phyloP scores from a whole-genome alignment of 2,113 vertebrate species.

The Percina caprodes region DNA sequence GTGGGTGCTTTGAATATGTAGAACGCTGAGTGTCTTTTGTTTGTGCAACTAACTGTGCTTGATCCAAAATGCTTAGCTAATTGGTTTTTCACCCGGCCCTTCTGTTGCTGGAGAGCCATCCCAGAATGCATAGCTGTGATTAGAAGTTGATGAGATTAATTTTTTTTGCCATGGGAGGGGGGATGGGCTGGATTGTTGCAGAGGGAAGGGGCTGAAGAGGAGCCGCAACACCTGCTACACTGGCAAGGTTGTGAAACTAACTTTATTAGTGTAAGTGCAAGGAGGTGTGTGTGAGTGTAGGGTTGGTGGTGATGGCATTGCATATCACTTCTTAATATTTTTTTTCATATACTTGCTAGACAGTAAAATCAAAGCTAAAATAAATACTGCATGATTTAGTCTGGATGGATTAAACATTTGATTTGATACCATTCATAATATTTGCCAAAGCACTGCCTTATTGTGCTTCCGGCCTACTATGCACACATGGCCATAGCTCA shows the following conservation, averaged over 20 bases:
- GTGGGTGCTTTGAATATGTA: constrained; percentile 42
- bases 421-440: constrained; percentile 19
- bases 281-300: constrained; percentile 25
- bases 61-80: constrained; percentile 81
- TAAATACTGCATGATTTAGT: constrained; percentile 26
- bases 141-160: constrained; percentile 79
- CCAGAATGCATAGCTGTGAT: constrained; percentile 83
- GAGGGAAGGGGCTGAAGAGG: constrained; percentile 50
- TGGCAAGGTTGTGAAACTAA: constrained; percentile 53
- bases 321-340: background rate
- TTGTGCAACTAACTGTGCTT: constrained; percentile 75
- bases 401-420: constrained; percentile 32
- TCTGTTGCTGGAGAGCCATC: constrained; percentile 75
- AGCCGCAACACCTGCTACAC: constrained; percentile 71
- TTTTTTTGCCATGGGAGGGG: constrained; percentile 51
- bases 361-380: constrained; percentile 6
- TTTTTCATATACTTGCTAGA: constrained; percentile 9
- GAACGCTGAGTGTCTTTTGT: constrained; percentile 72
- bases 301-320: background rate
- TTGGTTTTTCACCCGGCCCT: constrained; percentile 77
- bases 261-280: constrained; percentile 49
- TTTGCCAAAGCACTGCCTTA: background rate
- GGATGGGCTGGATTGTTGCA: constrained; percentile 46
- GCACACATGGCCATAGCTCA: background rate
- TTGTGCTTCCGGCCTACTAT: background rate